Base-by-base conservation (phyloP, 2,888 invertebrate species). In the Eristalinus aeneus region DNA sequence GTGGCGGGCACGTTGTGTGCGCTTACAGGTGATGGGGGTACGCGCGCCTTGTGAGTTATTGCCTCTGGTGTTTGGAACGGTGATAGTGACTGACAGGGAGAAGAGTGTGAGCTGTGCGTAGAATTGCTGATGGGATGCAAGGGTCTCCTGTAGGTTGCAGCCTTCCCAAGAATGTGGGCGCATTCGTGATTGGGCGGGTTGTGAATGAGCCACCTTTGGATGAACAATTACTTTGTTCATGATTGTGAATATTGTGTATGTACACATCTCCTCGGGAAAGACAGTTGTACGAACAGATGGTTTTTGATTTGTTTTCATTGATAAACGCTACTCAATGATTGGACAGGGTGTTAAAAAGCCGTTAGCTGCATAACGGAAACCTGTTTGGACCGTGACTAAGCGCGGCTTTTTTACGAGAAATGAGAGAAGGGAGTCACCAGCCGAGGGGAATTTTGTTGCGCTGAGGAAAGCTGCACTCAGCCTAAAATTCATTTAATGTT, bases 81-180 rank as follows among this genome's bases (percentile, higher is more conserved):
- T 64, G 73, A 73, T 73, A 64, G 34, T 64, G 64, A 73, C 54
- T 73, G 73, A 64, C 63, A 64, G 63, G 73, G 54, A 63, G 27
- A 63, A 34, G 16, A 46, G 46, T 46, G 46, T 16, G 73, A 73
- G 64, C 46, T 64, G 54, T 27, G 63, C 54, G 64, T 64, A 34
- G 64, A 73, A 34, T 34, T 34, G 10, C 22, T 72, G 72, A 60
- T 31, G 23, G 27, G 27, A 46, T 16, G n/a, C n/a, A n/a, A n/a
- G 46, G 46, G 46, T 8, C 46, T 46, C 46, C 46, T 46, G 46
- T 16, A 16, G 46, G 60, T 53, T 61, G 53, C 23, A 72, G 61
- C 73, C 73, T 73, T 54, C 53, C 36, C 23, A 73, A 53, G 73
- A 73, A 73, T 64, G 63, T 36, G 72, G 46, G 22, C 27, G 60